Conservation (phyloP, 37 sponge, comb jelly and placozoan species). For the Aplysina aerophoba region DNA sequence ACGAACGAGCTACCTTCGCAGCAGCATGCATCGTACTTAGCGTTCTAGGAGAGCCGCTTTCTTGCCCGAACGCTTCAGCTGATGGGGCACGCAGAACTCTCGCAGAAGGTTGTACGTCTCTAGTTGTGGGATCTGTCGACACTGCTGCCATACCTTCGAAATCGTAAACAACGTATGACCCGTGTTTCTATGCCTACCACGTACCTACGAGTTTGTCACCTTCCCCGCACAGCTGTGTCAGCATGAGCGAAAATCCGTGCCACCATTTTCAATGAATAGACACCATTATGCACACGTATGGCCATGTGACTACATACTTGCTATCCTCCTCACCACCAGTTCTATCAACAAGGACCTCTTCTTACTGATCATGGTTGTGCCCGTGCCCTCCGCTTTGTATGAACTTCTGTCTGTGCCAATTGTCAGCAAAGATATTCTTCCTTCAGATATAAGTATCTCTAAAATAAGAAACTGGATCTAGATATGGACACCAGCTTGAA, state of each 20-base stretch:
- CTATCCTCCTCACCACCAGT: no score
- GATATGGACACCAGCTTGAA: no score
- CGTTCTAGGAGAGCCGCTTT: neutral
- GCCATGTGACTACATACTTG: no score
- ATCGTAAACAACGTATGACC: neutral
- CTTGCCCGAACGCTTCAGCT: constrained; percentile 28
- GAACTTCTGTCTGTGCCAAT: no score
- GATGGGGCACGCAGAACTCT: constrained; percentile 22
- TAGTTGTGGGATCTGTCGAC: neutral
- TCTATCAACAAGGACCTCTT: no score
- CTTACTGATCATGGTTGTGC: no score
- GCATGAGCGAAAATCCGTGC: neutral
- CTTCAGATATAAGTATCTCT: no score
- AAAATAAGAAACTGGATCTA: no score
- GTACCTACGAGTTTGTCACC: neutral
- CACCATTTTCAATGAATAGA: constrained; percentile 27
- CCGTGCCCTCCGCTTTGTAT: no score
- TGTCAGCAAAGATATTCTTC: no score
- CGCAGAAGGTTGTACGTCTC: constrained; percentile 33
- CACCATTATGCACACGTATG: no score
- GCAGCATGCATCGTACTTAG: neutral
- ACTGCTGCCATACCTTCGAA: constrained; percentile 13
- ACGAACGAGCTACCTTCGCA: neutral
- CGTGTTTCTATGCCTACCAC: neutral
- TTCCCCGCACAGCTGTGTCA: neutral